Base-by-base conservation (phyloP, 2,888 invertebrate genomes). In the Thecophora atra region DNA sequence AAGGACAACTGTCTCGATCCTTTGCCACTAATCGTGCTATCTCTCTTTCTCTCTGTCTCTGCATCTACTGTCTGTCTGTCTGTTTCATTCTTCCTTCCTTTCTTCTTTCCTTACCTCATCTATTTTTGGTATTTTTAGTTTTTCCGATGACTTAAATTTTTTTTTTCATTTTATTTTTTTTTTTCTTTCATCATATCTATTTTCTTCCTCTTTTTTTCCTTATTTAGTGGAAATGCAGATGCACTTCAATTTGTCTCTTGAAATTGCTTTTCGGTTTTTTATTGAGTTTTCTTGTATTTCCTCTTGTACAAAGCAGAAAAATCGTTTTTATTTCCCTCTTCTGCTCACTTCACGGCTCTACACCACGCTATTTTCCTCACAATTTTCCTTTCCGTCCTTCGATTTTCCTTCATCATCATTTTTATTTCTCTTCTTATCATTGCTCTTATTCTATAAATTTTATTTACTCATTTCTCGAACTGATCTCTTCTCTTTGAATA, bases 221-320 rank as follows among this genome's bases (percentile, higher is more conserved):
- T 17, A 24, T 28, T 0, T 15, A 3, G 8, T 58, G 8, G 13
- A 26, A 51, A 76, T 74, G 68, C 71, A 72, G 65, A 73, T 70
- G 58, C 71, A 51, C 80, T 81, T 79, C 82, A 82, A 82, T 82
- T 82, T 82, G 82, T 82, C 81, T 79, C 73, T 76, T 74, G 78
- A 80, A 82, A 82, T 82, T 82, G 81, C 79, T 82, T 82, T 74
- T 42, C 51, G 28, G 19, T n/a, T 37, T 80, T 11, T 42, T 56
- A 62, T 42, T 72, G 30, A 11, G 24, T 67, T 79, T 78, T 30
- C 54, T 71, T 70, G 62, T 66, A 56, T 54, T 52, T 37, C 37
- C 11, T 37, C 37, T 11, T 37, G n/a, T 37, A 37, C 7, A 37
- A 37, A 37, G 2, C 6, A 37, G 2, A 37, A 37, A 30, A 37